phyloP scores from a whole-genome alignment of 2,888 invertebrate genomes.

The Allygus modestus region DNA sequence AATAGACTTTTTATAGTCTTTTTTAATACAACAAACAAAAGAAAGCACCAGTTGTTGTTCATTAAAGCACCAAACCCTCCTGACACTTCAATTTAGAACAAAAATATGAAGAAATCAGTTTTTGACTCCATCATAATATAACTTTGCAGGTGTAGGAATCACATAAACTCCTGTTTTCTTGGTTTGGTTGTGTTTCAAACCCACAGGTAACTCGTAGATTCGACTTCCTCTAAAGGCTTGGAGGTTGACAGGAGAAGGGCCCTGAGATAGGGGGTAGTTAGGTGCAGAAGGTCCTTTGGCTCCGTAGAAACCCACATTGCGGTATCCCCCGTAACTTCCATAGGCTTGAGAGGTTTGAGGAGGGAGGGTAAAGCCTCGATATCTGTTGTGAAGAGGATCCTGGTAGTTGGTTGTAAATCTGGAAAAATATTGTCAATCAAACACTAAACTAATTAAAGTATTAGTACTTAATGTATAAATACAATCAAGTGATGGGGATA shows the following conservation, averaged over 20 bases:
- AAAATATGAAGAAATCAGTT: not conserved
- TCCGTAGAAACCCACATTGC: constrained; percentile 12
- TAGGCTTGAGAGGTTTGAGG: not conserved
- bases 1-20: too few species aligned
- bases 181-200: constrained; percentile 25
- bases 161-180: constrained; percentile 29
- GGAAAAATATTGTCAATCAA: not conserved
- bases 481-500: too few species aligned
- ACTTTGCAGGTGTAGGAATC: constrained; percentile 8
- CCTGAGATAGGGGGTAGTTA: not conserved
- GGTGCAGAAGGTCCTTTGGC: not conserved
- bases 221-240: constrained; percentile 15
- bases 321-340: constrained; percentile 5
- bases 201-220: constrained; percentile 1
- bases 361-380: not conserved
- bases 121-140: constrained; percentile 17
- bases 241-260: not conserved
- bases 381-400: not conserved
- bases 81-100: not conserved
- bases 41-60: not conserved
- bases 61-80: constrained; percentile 4
- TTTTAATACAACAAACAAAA: too few species aligned
- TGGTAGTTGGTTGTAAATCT: constrained; percentile 33
- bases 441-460: too few species aligned
- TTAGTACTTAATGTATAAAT: too few species aligned